These are phyloP conservation scores for Aphaenogaster ashmeadi DNA, from an alignment of 1,140 invertebrate species.

Conservation along the genomic window DNA sequence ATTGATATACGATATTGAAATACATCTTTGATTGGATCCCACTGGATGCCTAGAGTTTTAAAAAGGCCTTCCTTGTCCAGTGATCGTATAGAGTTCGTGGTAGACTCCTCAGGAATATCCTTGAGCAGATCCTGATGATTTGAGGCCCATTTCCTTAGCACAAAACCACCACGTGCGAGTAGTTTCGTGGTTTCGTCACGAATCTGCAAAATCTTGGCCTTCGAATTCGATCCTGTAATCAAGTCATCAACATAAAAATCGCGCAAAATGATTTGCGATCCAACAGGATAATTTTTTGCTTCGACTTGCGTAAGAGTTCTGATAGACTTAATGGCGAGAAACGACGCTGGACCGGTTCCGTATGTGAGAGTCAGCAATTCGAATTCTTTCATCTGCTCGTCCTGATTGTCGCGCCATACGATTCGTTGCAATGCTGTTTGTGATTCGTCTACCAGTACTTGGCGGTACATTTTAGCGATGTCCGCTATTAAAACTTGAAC, in stretches of 20 bases:
- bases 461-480: neutral
- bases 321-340: neutral
- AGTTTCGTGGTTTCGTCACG: neutral
- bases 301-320: neutral
- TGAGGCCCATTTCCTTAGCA: neutral
- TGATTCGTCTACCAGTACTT: neutral
- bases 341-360: neutral
- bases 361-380: neutral
- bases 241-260: neutral
- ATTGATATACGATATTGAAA: neutral
- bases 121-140: fast-evolving
- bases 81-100: neutral
- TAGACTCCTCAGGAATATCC: neutral
- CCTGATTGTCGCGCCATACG: neutral
- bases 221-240: neutral
- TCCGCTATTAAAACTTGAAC: neutral
- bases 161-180: neutral
- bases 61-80: neutral
- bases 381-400: neutral
- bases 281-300: neutral
- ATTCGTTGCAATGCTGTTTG: neutral
- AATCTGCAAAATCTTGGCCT: neutral
- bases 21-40: neutral
- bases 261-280: neutral
- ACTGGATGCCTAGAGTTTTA: neutral